Conservation (phyloP, 2,113 vertebrate species). For the Ginglymostoma cirratum region DNA sequence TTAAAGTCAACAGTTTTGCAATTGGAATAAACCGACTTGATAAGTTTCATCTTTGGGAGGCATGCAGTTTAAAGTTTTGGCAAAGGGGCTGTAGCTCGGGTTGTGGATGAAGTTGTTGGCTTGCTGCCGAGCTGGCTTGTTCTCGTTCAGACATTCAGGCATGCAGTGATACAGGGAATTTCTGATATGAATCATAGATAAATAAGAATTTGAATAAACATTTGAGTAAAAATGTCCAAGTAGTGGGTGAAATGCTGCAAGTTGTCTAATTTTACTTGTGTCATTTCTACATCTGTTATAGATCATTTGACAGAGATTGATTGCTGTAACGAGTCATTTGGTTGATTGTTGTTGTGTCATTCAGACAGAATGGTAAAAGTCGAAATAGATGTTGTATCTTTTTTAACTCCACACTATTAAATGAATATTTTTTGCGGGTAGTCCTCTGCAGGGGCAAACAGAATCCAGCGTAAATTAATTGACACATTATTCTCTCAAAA, state of each 20-base stretch:
- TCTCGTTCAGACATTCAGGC: no score
- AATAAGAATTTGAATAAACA: background rate
- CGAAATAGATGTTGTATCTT: background rate
- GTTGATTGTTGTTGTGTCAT: background rate
- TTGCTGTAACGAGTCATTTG: background rate
- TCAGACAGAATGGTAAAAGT: background rate
- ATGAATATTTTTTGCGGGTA: background rate
- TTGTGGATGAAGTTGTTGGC: no score
- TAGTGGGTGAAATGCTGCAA: background rate
- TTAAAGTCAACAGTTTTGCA: background rate
- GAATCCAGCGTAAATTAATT: background rate
- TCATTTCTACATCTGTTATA: background rate
- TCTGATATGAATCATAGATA: background rate
- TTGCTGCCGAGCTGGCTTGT: no score
- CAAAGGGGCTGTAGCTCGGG: no score
- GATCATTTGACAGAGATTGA: background rate
- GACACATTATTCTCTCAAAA: background rate
- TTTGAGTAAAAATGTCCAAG: background rate
- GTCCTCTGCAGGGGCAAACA: background rate
- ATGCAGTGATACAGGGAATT: background rate
- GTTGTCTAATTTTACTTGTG: background rate
- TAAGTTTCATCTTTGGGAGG: background rate
- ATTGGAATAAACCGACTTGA: background rate
- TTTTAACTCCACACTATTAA: background rate
- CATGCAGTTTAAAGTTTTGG: no score